Evolutionary conservation across 2,888 invertebrate species (phyloP).

Genomic region (Calameuta filiformis): DNA sequence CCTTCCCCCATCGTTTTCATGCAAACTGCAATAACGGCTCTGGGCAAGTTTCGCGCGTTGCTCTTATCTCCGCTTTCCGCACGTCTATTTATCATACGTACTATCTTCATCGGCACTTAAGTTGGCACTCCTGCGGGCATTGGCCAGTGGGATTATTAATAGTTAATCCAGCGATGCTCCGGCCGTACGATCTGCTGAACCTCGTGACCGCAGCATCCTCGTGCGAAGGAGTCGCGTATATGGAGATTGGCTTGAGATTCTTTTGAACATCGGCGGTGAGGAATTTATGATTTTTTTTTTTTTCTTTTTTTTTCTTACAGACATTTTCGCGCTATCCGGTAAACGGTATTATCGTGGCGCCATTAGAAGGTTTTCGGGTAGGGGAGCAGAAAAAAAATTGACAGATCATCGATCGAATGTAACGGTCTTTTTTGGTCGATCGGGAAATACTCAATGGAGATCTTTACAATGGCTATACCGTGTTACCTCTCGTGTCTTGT

Average conservation of each 20-base stretch:
- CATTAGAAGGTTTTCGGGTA: background rate
- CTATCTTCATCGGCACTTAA: background rate
- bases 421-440: background rate
- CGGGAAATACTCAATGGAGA: background rate
- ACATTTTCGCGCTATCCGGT: background rate
- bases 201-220: background rate
- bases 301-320: background rate
- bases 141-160: background rate
- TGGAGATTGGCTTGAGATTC: background rate
- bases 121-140: background rate
- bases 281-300: slow-evolving; percentile 1
- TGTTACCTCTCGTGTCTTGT: background rate
- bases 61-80: background rate
- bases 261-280: background rate
- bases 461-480: background rate
- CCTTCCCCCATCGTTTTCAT: background rate
- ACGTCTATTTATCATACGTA: background rate
- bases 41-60: background rate
- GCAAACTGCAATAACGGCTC: background rate
- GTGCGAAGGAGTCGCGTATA: background rate
- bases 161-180: background rate
- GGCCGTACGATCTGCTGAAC: background rate
- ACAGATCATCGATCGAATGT: background rate
- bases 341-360: background rate
- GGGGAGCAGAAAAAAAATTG: background rate